Evolutionary conservation across 1,140 invertebrate species (phyloP), one percentile per base, ranked within the genome.

Genomic region (Drosophila tristis): DNA sequence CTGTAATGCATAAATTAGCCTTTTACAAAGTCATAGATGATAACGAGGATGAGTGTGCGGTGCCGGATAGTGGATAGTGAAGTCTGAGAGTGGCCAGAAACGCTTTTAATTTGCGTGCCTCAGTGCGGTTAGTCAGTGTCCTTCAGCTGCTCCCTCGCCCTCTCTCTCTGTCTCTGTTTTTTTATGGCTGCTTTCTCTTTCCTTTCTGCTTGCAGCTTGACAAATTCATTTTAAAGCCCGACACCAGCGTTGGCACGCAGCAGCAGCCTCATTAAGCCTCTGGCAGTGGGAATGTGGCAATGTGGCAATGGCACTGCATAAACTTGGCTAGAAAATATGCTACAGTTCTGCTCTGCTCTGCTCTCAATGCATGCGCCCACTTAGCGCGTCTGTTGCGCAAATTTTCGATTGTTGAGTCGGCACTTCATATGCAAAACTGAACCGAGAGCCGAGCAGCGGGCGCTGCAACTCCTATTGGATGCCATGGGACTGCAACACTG

Each of bases 331-430:
- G 49, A 71, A 86, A 86, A 70, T 87, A 81, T 81, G 82, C 82
- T 76, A 86, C 66, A 82, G 70, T 74, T 67, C 8, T 79, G 68
- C 23, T 25, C 20, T 20, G 75, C 48, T 39, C 20, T 20, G 75
- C 48, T 39, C 70, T 81, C 55, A 47, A 72, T 73, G 62, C 51
- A 61, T 57, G 45, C 51, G 50, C 74, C 81, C 81, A 86, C 82
- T 87, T 86, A 87, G 74, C 82, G 82, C 57, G 82, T 81, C 82
- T 86, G 78, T 87, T 81, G 78, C 82, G 63, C 74, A 86, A 87
- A 86, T 86, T 87, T 86, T 86, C 82, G 82, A 86, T 86, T 86
- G 82, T 86, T 87, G 82, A 78, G 82, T 75, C 82, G 82, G 78
- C 82, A 86, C 78, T 86, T 82, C 82, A 86, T 86, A 86, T 86